Base-by-base conservation (phyloP, 2,888 invertebrate genomes). In the Drosophila melanocephala region DNA sequence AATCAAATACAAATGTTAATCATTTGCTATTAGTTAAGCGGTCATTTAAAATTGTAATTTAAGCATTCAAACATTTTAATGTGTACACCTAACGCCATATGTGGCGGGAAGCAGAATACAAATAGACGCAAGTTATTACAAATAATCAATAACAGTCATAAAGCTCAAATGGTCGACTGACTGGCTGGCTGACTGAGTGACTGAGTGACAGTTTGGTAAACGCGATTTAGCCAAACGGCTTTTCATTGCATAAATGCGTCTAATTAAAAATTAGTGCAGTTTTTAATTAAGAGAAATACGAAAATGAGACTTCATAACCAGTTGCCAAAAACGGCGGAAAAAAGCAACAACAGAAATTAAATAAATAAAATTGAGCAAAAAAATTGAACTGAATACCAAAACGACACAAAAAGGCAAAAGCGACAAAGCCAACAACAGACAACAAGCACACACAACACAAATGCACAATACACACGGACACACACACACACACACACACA, bases 281-380 rank as follows among this genome's bases (percentile, higher is more conserved):
- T 85, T 84, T 88, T 84, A 88, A 87, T 87, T 87, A 86, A 84
- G 89, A 86, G 84, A 85, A 83, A 85, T 86, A 82, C 86, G 56
- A 83, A 88, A 89, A 84, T 87, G 83, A 87, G 84, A 89, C 87
- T 87, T 89, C 87, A 89, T 87, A 89, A 87, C 89, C 87, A 89
- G 87, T 83, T 87, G 86, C 87, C 87, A 87, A 87, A 86, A 82
- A 77, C 60, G 86, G 80, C 33, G 62, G 62, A 74, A 42, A 56
- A 59, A 5, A 37, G 19, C 64, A 72, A 70, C 52, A 69, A 69
- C 68, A 59, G 56, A 74, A 80, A 78, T 75, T 59, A 75, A 81
- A 82, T 80, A 71, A 69, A 72, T 69, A 78, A 84, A 74, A 71
- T 51, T 70, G 62, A 76, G 75, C 67, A 72, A 75, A 75, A 83